Evolutionary conservation across 2,888 invertebrate species (phyloP).

Genomic region (Caenorhabditis sp.): DNA sequence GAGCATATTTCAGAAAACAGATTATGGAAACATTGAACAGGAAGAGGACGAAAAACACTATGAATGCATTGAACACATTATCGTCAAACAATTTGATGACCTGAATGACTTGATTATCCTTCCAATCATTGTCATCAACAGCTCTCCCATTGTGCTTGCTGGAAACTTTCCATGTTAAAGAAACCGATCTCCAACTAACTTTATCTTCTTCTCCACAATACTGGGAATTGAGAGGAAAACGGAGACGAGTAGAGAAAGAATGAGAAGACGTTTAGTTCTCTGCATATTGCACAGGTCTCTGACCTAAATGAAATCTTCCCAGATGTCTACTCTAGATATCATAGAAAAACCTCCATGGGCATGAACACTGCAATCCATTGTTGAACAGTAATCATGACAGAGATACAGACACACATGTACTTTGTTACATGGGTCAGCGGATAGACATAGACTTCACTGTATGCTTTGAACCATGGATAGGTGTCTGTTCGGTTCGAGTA

Average conservation of each 20-base stretch:
- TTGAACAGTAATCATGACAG: slow-evolving; percentile 47
- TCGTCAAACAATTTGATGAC: slow-evolving; percentile 24
- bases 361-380: slow-evolving; percentile 47
- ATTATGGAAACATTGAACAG: slow-evolving; percentile 42
- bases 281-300: slow-evolving; percentile 30
- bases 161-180: neutral
- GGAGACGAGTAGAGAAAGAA: slow-evolving; percentile 8
- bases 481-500: neutral
- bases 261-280: slow-evolving; percentile 8
- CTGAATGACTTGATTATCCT: neutral
- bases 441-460: slow-evolving; percentile 19
- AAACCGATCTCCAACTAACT: slow-evolving; percentile 1
- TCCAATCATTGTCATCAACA: neutral
- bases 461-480: slow-evolving; percentile 10
- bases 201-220: slow-evolving; percentile 21
- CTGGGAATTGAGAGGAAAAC: slow-evolving; percentile 7
- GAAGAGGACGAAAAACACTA: slow-evolving; percentile 28
- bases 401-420: slow-evolving; percentile 53
- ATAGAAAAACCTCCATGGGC: slow-evolving; percentile 18
- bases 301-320: slow-evolving; percentile 8
- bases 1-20: slow-evolving; percentile 26
- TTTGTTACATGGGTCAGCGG: slow-evolving; percentile 33
- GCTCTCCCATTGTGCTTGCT: neutral
- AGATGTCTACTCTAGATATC: neutral
- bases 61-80: slow-evolving; percentile 41